Conservation (phyloP, 2,888 invertebrate species). For the Eupsilia transversa region DNA sequence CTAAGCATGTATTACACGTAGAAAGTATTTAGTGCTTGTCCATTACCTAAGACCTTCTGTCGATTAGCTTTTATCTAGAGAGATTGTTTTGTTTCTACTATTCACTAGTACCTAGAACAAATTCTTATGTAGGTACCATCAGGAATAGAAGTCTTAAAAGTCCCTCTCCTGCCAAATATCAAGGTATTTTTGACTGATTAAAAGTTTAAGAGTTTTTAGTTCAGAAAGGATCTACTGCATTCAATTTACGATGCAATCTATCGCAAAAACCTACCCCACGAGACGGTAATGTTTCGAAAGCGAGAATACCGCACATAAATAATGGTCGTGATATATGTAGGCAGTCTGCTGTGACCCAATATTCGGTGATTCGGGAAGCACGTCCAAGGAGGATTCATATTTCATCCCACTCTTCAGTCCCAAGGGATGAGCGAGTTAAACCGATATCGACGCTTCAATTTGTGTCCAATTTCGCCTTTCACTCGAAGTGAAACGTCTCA, state of each 20-base stretch:
- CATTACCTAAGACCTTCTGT: constrained; percentile 14
- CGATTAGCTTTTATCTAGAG: constrained; percentile 28
- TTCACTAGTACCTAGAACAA: not conserved
- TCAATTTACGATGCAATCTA: constrained; percentile 41
- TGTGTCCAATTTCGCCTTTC: not conserved
- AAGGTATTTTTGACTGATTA: not conserved
- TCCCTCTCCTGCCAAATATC: not conserved
- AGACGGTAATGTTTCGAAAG: constrained; percentile 53
- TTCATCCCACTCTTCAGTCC: constrained; percentile 70
- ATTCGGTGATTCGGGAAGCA: constrained; percentile 76
- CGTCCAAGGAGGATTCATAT: constrained; percentile 78
- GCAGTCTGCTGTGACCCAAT: constrained; percentile 78
- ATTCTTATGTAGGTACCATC: constrained; percentile 4
- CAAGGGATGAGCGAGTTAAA: constrained; percentile 69
- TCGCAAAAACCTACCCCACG: constrained; percentile 38
- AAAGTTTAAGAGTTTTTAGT: not conserved
- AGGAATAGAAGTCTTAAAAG: constrained; percentile 13
- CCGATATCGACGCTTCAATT: not conserved
- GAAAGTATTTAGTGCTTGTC: not conserved
- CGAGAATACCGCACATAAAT: constrained; percentile 72
- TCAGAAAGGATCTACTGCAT: constrained; percentile 18
- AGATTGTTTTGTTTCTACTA: constrained; percentile 5
- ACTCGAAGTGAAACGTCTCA: not conserved
- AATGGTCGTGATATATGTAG: constrained; percentile 74
- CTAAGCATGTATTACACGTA: not conserved